Conservation (phyloP, 2,113 vertebrate species). For the Scartelaos histophorus region DNA sequence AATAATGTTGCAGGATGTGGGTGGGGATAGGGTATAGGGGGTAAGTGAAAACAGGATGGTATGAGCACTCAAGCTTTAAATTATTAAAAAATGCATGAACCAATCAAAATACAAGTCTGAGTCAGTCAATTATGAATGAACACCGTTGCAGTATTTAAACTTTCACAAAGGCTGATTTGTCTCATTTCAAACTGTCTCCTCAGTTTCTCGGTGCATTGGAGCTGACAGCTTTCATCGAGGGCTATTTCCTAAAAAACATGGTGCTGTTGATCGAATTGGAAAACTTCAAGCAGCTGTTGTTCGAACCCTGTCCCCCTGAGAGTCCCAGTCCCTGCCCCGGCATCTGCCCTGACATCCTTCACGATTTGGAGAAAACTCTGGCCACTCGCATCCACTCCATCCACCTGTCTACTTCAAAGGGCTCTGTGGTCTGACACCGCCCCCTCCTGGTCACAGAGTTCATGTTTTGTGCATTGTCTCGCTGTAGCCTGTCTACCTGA, state of each 20-base stretch:
- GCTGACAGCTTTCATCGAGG: constrained; percentile 79
- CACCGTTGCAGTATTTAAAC: too few species aligned
- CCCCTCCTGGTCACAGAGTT: constrained; percentile 23
- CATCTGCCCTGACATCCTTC: constrained; percentile 82
- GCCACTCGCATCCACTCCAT: constrained; percentile 94
- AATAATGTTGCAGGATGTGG: too few species aligned
- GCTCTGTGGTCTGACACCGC: constrained; percentile 86
- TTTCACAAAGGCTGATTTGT: too few species aligned
- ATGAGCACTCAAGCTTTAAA: too few species aligned
- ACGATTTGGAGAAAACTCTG: constrained; percentile 95
- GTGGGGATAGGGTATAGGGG: too few species aligned
- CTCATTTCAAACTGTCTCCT: not conserved
- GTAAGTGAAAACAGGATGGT: too few species aligned
- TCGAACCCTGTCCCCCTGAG: constrained; percentile 82
- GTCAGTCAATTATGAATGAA: too few species aligned
- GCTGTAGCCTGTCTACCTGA: not conserved
- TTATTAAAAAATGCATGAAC: too few species aligned
- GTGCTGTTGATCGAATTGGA: constrained; percentile 83
- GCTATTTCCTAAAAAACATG: constrained; percentile 84
- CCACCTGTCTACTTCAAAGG: constrained; percentile 97
- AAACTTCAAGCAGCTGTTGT: constrained; percentile 94
- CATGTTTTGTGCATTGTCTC: constrained; percentile 36
- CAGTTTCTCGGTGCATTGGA: constrained; percentile 78
- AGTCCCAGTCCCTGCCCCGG: constrained; percentile 73
- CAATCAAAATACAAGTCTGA: too few species aligned